Base-by-base conservation (phyloP, 2,888 invertebrate genomes). In the Aleiodes leptofemur region DNA sequence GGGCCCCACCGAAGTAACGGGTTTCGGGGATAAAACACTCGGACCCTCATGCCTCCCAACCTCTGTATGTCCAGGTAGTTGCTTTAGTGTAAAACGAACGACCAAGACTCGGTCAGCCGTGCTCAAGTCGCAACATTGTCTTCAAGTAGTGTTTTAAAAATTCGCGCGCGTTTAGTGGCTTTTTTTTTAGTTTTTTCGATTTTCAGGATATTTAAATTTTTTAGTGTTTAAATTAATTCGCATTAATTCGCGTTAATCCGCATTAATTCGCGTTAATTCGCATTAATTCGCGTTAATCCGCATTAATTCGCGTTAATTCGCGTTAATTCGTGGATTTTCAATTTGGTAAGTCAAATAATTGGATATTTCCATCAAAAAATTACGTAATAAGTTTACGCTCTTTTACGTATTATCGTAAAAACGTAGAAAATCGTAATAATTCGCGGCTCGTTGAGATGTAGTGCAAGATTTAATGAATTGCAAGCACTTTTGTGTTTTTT, bases 101-200 rank as follows among this genome's bases (percentile, higher is more conserved):
- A 76, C 74, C 77, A 79, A 78, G 82, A 82, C 79, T 87, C 88
- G 86, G 88, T 88, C 86, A 88, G 87, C 87, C 88, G 88, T 88
- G 85, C 84, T 56, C 75, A 86, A 23, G 87, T 87, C 86, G 83
- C 83, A 88, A 84, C 83, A 87, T 87, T 86, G 84, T 83, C 87
- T 82, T 82, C 1, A 82, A 73, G 81, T 79, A 79, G 80, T 77
- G 76, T 74, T 69, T 74, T 71, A 23, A 55, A 69, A 66, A 66
- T 23, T 64, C 50, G 57, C 64, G 51, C 59, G 38, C 59, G 23
- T 29, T 76, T 68, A 23, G 38, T 9, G 43, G 43, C n/a, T n/a
- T n/a, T n/a, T n/a, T n/a, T 69, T 59, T 71, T 23, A 23, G 23
- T 23, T 23, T 48, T 43, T 34, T 51, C 11, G 7, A 8, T 48